Base-by-base conservation (phyloP, 2,888 invertebrate genomes). In the Coleophora flavipennella region DNA sequence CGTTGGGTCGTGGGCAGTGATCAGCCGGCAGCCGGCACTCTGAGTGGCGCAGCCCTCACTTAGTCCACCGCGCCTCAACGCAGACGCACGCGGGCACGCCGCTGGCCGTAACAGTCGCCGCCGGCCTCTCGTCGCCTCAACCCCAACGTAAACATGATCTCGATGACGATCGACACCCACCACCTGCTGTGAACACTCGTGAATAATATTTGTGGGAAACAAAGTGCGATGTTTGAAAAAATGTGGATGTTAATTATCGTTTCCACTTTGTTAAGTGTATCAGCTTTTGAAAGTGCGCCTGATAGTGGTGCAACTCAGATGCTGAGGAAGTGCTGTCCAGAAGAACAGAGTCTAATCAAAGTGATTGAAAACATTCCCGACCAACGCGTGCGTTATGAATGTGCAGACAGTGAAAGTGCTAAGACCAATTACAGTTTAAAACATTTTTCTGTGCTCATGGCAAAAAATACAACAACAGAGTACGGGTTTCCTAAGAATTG, bases 241-340 rank as follows among this genome's bases (percentile, higher is more conserved):
- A 83, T 81, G 81, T 67, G 66, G 68, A 44, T 55, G 40, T 45
- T 64, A 40, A 54, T 66, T 53, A 53, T 67, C 42, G 32, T 68
- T 50, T 57, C 62, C 58, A 51, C 53, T 44, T 56, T 65, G 45
- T 46, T 64, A 39, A 50, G 49, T 49, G 57, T 48, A 39, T 31
- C 45, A 35, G 40, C 46, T 10, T 56, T 47, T 49, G 51, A 46
- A 34, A 51, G 54, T 53, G 53, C 46, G 39, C 55, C 57, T 46
- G 41, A 39, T 29, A 44, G 50, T 52, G 55, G 56, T 35, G 56
- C 61, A 47, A 45, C 48, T 28, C 46, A 53, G 38, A 53, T 62
- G 51, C 77, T 83, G 53, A 67, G 66, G 38, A 85, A 83, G 62
- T 85, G 85, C 54, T 85, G 85, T 55, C 57, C 61, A 2, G 57